A percentile compares a stretch with the other conserved stretches of the same genome.
Conservation (phyloP, 2,797 vertebrate genomes). For the Linurgus olivaceus region DNA sequence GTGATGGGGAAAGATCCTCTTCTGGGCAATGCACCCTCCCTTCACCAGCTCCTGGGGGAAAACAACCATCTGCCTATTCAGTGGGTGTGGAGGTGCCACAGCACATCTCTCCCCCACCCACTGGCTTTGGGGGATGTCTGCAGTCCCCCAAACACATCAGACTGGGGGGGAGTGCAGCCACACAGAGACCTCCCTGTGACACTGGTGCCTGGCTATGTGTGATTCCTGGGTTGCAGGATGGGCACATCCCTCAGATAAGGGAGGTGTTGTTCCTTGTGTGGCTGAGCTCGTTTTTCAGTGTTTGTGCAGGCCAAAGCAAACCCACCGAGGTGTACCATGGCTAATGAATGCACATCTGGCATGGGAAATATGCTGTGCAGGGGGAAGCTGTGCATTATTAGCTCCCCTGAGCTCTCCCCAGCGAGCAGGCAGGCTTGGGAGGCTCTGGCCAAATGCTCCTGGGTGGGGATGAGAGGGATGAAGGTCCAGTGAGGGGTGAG, state of each 20-base stretch:
- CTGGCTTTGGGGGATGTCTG: fast-evolving
- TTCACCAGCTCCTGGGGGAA: background rate
- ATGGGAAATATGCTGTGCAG: background rate
- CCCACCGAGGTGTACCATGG: background rate
- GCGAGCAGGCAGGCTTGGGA: background rate
- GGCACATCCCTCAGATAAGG: fast-evolving
- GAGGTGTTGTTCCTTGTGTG: background rate
- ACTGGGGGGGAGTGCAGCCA: background rate
- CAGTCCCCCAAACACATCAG: background rate
- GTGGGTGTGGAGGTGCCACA: fast-evolving
- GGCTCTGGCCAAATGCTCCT: background rate
- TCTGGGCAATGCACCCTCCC: background rate
- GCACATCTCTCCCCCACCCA: background rate
- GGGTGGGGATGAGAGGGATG: background rate
- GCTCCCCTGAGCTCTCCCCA: background rate
- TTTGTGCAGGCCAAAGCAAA: background rate
- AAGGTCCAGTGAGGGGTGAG: background rate
- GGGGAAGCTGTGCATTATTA: background rate
- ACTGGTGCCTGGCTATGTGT: fast-evolving
- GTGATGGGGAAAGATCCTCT: background rate
- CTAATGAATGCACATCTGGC: background rate
- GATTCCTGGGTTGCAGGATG: background rate
- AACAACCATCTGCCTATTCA: fast-evolving
- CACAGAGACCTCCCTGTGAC: background rate
- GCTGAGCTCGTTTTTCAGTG: background rate